phyloP scores from a whole-genome alignment of 2,113 vertebrate genomes.

The Lamprotornis superbus region DNA sequence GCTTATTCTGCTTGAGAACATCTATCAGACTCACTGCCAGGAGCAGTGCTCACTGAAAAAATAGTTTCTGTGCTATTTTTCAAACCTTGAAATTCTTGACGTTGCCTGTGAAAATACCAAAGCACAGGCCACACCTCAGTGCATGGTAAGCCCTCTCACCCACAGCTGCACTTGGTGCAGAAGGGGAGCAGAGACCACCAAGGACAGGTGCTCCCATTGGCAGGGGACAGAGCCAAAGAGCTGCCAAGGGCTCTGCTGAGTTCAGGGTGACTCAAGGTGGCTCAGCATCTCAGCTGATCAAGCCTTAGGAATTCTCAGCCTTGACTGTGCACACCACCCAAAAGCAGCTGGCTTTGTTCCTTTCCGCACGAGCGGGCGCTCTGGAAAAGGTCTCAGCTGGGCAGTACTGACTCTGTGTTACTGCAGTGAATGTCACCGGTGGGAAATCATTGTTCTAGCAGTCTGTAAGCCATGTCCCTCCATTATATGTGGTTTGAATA shows the following conservation, averaged over 20 bases:
- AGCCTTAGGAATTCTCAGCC: neutral
- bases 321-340: neutral
- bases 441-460: neutral
- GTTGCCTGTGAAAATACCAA: neutral
- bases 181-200: neutral
- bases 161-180: accelerated
- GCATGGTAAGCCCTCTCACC: neutral
- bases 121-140: neutral
- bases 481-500: neutral
- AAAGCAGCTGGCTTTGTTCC: neutral
- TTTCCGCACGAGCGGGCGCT: neutral
- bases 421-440: neutral
- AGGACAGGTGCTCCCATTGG: neutral
- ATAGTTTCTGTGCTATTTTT: neutral
- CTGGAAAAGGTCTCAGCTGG: constrained; percentile 6
- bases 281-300: neutral
- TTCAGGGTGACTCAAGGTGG: neutral
- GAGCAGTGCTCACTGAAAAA: neutral
- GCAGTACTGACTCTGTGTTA: neutral
- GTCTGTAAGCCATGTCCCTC: neutral
- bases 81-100: neutral
- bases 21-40: neutral
- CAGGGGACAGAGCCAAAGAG: neutral
- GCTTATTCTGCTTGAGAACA: neutral
- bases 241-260: neutral